Base-by-base conservation (phyloP, 2,888 invertebrate genomes). In the Frankliniella fusca region DNA sequence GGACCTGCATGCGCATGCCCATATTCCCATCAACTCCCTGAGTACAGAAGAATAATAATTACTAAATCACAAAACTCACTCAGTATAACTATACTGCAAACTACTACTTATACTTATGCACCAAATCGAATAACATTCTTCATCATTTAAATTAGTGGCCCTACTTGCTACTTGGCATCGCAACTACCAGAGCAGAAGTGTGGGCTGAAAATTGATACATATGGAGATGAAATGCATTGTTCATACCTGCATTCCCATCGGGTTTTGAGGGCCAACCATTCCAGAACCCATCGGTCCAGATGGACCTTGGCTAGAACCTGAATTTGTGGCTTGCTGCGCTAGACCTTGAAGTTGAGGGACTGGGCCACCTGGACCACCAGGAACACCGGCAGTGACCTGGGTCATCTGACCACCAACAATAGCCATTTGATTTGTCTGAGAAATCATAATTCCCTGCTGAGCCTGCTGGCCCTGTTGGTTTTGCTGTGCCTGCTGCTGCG, bases 381-480 rank as follows among this genome's bases (percentile, higher is more conserved):
- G n/a, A n/a, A n/a, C n/a, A n/a, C n/a, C n/a, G n/a, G 27, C 70
- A 76, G 12, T 27, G 12, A 76, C 70, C 70, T 76, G 70, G 12
- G 70, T 76, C 12, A 76, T 76, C 27, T 76, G 70, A 2, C 70
- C 70, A 11, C 70, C 70, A 76, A 76, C 70, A 27, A 76, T 23
- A 76, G 70, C 70, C 70, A 76, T 76, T 76, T 76, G 70, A 23
- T 76, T 76, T 23, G 70, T 76, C 70, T 76, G 70, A 1, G 70
- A 76, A 23, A 76, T 76, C 70, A 76, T 76, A 27, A 76, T 76
- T 11, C 70, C 70, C 12, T 76, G 70, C 27, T 76, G 70, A 27
- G 23, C 10, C 27, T 23, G 27, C 10, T 54, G 54, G 18, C 20
- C 18, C 15, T 54, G 54, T 12, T 15, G 5, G 5, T 54, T 15